These are phyloP conservation scores for Apoderus coryli DNA, from an alignment of 2,888 invertebrate genomes.

Conservation along the genomic window DNA sequence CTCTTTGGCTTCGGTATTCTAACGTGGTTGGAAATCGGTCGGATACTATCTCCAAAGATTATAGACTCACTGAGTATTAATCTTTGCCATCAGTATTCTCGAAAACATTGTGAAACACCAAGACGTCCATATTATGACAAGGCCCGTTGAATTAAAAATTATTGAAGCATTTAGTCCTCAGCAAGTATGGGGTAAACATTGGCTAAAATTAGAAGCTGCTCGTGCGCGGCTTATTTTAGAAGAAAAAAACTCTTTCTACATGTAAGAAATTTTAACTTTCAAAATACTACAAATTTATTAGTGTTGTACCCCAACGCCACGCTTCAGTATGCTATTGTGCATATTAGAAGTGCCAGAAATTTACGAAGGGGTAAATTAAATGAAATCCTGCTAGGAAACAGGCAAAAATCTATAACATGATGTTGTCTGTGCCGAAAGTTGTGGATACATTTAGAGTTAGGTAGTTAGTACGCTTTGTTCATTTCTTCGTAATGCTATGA, in stretches of 20 bases:
- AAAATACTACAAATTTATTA: neutral
- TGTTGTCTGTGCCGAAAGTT: conserved; percentile 29
- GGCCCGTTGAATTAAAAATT: conserved; percentile 96
- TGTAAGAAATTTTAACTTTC: conserved; percentile 40
- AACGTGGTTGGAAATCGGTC: too few relatives aligned
- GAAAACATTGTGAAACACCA: conserved; percentile 96
- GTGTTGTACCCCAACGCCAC: conserved; percentile 26
- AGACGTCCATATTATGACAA: conserved; percentile 99
- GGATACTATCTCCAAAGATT: too few relatives aligned
- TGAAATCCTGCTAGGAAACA: conserved; percentile 30
- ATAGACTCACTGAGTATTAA: too few relatives aligned
- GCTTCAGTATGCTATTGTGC: conserved; percentile 22
- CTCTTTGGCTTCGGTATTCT: too few relatives aligned
- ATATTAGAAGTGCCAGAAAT: conserved; percentile 26
- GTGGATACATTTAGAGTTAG: conserved; percentile 27
- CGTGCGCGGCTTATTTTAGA: conserved; percentile 96
- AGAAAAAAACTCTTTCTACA: conserved; percentile 99
- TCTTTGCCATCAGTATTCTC: conserved; percentile 91
- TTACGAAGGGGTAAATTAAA: conserved; percentile 23
- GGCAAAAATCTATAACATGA: conserved; percentile 18
- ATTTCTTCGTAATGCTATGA: too few relatives aligned
- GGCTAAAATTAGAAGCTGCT: conserved; percentile 93
- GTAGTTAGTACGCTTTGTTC: too few relatives aligned
- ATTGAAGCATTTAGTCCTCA: conserved; percentile 97
- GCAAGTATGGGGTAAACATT: conserved; percentile 98